Percentiles rank a stretch among this genome's conserved stretches.
phyloP scores from a whole-genome alignment of 2,113 vertebrate species.

The Myiozetetes cayanensis region DNA sequence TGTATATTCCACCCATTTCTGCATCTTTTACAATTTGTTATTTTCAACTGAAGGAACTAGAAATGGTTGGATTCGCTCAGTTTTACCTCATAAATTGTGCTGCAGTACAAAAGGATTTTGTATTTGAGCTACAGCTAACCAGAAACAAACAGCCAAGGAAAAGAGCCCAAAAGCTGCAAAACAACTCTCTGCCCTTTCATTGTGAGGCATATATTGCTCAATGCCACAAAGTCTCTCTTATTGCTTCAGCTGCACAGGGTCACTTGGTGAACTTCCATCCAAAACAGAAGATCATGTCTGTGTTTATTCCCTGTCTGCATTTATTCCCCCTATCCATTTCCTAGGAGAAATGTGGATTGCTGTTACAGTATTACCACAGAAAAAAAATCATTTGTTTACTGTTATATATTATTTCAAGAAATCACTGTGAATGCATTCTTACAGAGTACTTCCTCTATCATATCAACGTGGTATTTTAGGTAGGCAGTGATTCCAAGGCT shows the following conservation, averaged over 20 bases:
- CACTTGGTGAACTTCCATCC: slow-evolving; percentile 13
- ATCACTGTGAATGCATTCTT: not conserved
- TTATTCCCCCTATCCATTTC: not conserved
- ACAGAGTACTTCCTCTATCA: not conserved
- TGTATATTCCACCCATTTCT: not conserved
- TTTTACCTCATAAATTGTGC: not conserved
- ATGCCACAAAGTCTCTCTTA: not conserved
- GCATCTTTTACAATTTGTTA: not conserved
- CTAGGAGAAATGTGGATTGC: not conserved
- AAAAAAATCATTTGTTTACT: not conserved
- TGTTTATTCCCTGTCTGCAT: not conserved
- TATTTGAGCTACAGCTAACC: not conserved
- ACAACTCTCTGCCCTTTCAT: slow-evolving; percentile 25
- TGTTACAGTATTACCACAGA: not conserved
- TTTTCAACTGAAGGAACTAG: not conserved
- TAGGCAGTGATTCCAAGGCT: not conserved
- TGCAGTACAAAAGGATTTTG: not conserved
- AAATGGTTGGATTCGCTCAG: not conserved
- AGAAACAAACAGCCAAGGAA: not conserved
- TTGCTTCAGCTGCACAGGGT: not conserved
- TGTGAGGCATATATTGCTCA: slow-evolving; percentile 9
- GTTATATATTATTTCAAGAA: not conserved
- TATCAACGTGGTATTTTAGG: not conserved
- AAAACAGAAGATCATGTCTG: not conserved
- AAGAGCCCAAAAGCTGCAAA: not conserved